These are phyloP conservation scores for Lepisosteus osseus DNA, from an alignment of 2,113 vertebrate genomes.

Conservation along the genomic window DNA sequence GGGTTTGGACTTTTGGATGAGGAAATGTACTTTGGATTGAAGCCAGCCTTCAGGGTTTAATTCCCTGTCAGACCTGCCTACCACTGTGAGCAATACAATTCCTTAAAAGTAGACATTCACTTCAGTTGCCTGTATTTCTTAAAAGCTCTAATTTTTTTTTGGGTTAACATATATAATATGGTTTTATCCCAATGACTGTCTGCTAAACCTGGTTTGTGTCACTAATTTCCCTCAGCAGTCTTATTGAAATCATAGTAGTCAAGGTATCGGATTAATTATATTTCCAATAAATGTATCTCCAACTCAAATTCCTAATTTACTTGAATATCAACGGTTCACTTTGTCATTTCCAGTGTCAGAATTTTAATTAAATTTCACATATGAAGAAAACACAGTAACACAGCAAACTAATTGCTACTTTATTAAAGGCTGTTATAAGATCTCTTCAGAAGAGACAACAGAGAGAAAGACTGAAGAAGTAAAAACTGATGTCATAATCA, in stretches of 20 bases:
- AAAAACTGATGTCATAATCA: neutral
- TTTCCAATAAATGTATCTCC: conserved; percentile 1
- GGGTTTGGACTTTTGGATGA: too few relatives aligned
- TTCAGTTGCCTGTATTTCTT: too few relatives aligned
- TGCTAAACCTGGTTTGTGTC: neutral
- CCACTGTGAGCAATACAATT: too few relatives aligned
- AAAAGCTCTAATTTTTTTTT: too few relatives aligned
- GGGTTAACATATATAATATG: too few relatives aligned
- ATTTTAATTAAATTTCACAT: conserved; percentile 18
- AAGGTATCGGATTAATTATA: neutral
- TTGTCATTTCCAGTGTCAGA: conserved; percentile 44
- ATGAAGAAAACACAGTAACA: neutral
- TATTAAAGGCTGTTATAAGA: neutral
- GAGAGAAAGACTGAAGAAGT: neutral
- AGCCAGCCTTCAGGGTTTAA: too few relatives aligned
- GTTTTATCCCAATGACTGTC: too few relatives aligned
- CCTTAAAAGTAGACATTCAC: too few relatives aligned
- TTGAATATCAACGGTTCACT: conserved; percentile 24
- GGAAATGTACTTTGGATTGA: too few relatives aligned
- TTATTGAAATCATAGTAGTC: neutral
- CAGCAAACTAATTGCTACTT: conserved; percentile 3
- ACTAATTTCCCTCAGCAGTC: neutral
- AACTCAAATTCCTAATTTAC: neutral
- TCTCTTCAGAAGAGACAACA: neutral
- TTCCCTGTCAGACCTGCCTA: too few relatives aligned